Base-by-base conservation (phyloP, 2,797 vertebrate species). In the Leptoclinus maculatus region DNA sequence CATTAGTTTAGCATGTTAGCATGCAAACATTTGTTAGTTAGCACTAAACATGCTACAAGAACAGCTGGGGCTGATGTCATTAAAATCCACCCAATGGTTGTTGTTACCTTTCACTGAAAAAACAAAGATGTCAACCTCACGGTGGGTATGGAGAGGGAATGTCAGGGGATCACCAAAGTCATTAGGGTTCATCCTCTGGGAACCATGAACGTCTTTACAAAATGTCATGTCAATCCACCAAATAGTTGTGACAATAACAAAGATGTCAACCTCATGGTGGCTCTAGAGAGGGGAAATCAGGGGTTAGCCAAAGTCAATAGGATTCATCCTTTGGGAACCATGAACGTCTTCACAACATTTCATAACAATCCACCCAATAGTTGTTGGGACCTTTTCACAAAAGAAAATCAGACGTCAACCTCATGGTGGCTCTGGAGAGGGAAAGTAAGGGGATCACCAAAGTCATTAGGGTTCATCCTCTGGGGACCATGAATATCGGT, bases 1-100 rank as follows among this genome's bases (percentile, higher is more conserved):
- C 17, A 49, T 59, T 27, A 59, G 19, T n/a, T 47, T 47, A 71
- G 36, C 59, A 72, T 41, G 32, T n/a, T 53, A 53, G 36, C 57
- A 39, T 53, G 23, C 5, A 25, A 29, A 34, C 36, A 57, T 57
- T n/a, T 62, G 16, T 34, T 38, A 27, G 27, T 49, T 36, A 5
- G 36, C 36, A 32, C 60, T n/a, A 23, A n/a, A 74, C n/a, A n/a
- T 5, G 57, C 19, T 21, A 41, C 5, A n/a, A 9, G 34, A 34
- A 43, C 19, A 68, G n/a, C 38, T 25, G 2, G 58, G 29, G 39
- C n/a, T 70, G 47, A 53, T 11, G 4, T 53, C n/a, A 12, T 53
- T 2, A 49, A 21, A 45, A 45, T 45, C 19, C 21, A 49, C 7
- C 19, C 7, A 45, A 45, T 45, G 17, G 16, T 45, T 17, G 43